Base-by-base conservation (phyloP, 2,888 invertebrate genomes). In the Notodonta ziczac region DNA sequence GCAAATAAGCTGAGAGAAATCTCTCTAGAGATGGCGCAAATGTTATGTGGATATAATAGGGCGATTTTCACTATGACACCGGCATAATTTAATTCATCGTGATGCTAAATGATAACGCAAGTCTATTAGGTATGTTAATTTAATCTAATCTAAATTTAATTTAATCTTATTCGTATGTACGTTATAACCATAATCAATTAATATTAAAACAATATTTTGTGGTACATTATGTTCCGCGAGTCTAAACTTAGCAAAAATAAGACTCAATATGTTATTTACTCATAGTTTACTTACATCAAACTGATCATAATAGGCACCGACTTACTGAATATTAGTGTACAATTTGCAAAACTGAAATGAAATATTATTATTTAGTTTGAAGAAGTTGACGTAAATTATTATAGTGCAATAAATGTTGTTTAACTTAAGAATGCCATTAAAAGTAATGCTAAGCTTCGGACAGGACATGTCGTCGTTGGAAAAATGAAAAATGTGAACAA, bases 41-140 rank as follows among this genome's bases (percentile, higher is more conserved):
- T 77, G 74, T 71, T 72, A 69, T 64, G 67, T 67, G 72, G 66
- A 74, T 82, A 84, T 85, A 83, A 85, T 73, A 69, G 73, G 78
- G 81, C 81, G 77, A 78, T 84, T 82, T 82, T 80, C 81, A 77
- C 74, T 63, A 63, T 78, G 76, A 67, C 73, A 67, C 66, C 80
- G 77, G n/a, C n/a, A n/a, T n/a, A n/a, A 32, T n/a, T 16, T 80
- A 79, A 78, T 81, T 82, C 66, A 66, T 58, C 53, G 73, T 81
- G 76, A 77, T 77, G 80, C 76, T 73, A 62, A 46, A 46, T 46
- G 46, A 46, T 46, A 9, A n/a, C 5, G 46, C 46, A 46, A n/a
- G 13, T 46, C 13, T 46, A 46, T 6, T 35, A n/a, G n/a, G n/a
- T n/a, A n/a, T n/a, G n/a, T n/a, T n/a, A n/a, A n/a, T n/a, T n/a